These are phyloP conservation scores for Drosophila ogumai DNA, from an alignment of 1,140 invertebrate species.

Conservation along the genomic window DNA sequence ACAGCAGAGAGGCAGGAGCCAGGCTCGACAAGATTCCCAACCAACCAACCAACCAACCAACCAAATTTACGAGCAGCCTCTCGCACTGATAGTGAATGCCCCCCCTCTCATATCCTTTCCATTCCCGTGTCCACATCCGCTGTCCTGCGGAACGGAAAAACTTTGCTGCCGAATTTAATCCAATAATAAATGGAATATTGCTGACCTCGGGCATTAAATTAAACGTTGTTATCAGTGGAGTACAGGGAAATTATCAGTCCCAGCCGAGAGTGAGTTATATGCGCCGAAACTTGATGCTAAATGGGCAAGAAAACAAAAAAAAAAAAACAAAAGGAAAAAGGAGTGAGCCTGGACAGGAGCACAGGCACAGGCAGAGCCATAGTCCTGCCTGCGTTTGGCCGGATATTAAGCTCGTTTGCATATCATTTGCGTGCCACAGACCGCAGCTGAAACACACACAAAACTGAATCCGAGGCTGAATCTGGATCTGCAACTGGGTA, in stretches of 20 bases:
- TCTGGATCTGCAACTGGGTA: conserved; percentile 1
- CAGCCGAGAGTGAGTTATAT: conserved; percentile 56
- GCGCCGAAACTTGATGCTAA: conserved; percentile 61
- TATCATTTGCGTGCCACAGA: conserved; percentile 80
- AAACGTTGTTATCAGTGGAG: conserved; percentile 85
- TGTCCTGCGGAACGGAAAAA: conserved; percentile 47
- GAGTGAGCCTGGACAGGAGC: conserved; percentile 2
- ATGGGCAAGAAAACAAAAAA: conserved; percentile 27
- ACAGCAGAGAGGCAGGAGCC: not conserved
- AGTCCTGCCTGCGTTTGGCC: conserved; percentile 65
- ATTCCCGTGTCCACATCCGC: conserved; percentile 1
- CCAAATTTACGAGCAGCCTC: conserved; percentile 13
- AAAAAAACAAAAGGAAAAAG: not conserved
- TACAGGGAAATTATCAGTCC: conserved; percentile 84
- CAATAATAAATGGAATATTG: conserved; percentile 85
- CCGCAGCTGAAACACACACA: conserved; percentile 52
- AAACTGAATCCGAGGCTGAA: conserved; percentile 39
- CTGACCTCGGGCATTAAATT: conserved; percentile 85
- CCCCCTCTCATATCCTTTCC: not conserved
- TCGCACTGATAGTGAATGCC: conserved; percentile 57
- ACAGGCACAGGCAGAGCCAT: not conserved
- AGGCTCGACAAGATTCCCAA: conserved; percentile 4
- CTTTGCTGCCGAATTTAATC: conserved; percentile 84
- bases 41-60: not conserved
- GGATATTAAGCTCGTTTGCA: conserved; percentile 82